These are phyloP conservation scores for Lasioglossum vierecki DNA, from an alignment of 2,888 invertebrate genomes.

Conservation along the genomic window DNA sequence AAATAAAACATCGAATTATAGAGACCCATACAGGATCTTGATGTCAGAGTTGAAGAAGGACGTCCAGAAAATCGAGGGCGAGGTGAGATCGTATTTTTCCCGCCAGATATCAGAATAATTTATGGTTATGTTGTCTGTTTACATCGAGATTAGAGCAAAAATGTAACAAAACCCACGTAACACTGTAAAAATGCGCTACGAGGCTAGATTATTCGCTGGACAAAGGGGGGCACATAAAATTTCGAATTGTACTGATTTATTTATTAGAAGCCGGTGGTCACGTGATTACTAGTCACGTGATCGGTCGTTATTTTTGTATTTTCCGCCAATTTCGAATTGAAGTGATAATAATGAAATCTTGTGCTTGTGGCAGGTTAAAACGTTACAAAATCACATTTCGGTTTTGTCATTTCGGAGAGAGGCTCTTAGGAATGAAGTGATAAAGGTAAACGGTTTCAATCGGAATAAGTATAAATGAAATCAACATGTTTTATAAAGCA, in stretches of 20 bases:
- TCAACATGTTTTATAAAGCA: neutral
- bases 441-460: slow-evolving; percentile 56
- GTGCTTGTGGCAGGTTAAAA: slow-evolving; percentile 59
- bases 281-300: neutral
- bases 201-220: neutral
- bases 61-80: slow-evolving; percentile 71
- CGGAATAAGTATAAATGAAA: neutral
- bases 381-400: slow-evolving; percentile 65
- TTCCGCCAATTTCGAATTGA: neutral
- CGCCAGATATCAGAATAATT: neutral
- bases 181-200: neutral
- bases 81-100: slow-evolving; percentile 65
- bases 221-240: neutral
- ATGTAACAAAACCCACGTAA: neutral
- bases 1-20: slow-evolving; percentile 60
- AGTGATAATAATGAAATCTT: neutral
- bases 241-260: neutral
- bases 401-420: slow-evolving; percentile 67
- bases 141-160: neutral
- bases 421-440: slow-evolving; percentile 65
- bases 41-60: slow-evolving; percentile 73
- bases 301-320: neutral
- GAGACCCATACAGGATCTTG: slow-evolving; percentile 67
- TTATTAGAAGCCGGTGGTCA: neutral
- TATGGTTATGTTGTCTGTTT: neutral